phyloP scores from a whole-genome alignment of 2,113 vertebrate species.

The Pholis gunnellus region DNA sequence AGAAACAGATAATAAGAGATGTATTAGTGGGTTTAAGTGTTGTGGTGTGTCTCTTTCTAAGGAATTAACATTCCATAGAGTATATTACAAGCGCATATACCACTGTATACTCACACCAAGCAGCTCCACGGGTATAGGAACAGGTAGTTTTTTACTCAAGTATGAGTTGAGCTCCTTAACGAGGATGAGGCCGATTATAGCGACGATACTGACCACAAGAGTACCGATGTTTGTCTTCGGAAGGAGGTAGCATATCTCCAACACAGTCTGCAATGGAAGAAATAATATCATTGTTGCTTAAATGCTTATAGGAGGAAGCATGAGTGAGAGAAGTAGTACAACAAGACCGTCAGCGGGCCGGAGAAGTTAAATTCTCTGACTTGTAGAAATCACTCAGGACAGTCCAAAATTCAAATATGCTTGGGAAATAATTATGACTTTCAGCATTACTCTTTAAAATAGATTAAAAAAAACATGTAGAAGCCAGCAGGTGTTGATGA shows the following conservation, averaged over 20 bases:
- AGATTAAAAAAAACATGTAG: background rate
- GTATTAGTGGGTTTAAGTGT: background rate
- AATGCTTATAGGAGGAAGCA: background rate
- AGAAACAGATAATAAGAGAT: slow-evolving; percentile 17
- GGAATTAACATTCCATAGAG: background rate
- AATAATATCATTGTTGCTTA: background rate
- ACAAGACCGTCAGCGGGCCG: background rate
- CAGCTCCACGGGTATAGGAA: slow-evolving; percentile 94
- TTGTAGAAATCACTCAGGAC: background rate
- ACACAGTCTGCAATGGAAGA: slow-evolving; percentile 82
- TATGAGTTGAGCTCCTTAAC: slow-evolving; percentile 90
- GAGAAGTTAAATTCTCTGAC: no score
- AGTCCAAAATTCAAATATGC: background rate
- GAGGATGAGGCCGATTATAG: slow-evolving; percentile 85
- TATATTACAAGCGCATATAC: no score
- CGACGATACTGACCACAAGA: slow-evolving; percentile 86
- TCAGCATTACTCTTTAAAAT: background rate
- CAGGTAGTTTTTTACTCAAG: slow-evolving; percentile 83
- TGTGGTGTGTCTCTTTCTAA: background rate
- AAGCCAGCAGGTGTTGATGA: background rate
- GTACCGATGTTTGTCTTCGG: slow-evolving; percentile 86
- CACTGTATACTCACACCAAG: slow-evolving; percentile 83
- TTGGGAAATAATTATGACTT: background rate
- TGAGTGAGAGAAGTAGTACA: background rate
- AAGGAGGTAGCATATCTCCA: slow-evolving; percentile 87